Percentiles rank a stretch among this genome's conserved stretches.
phyloP scores from a whole-genome alignment of 23 tunicate genomes.

The Corella eumyota region DNA sequence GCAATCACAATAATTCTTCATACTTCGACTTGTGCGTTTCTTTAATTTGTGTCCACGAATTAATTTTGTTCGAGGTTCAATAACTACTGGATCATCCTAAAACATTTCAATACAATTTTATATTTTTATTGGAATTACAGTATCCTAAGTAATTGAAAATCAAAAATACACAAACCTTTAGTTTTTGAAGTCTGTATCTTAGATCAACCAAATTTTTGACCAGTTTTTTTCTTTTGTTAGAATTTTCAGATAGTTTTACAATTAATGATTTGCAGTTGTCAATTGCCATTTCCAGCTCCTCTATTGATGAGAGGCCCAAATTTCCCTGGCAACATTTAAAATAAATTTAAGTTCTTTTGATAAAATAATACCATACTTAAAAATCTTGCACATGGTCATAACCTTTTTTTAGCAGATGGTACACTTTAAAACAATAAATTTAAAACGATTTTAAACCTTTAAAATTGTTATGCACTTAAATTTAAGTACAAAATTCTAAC shows the following conservation, averaged over 20 bases:
- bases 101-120: background rate
- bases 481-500: too few species aligned
- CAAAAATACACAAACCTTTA: slow-evolving; percentile 22
- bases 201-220: slow-evolving; percentile 59
- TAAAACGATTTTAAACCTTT: too few species aligned
- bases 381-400: too few species aligned
- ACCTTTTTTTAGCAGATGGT: too few species aligned
- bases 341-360: too few species aligned
- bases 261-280: slow-evolving; percentile 66
- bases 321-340: slow-evolving; percentile 20
- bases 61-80: slow-evolving; percentile 19
- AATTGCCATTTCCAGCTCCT: slow-evolving; percentile 61
- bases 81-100: slow-evolving; percentile 26
- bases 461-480: too few species aligned
- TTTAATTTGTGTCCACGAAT: slow-evolving; percentile 40
- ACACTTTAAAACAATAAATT: too few species aligned
- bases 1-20: slow-evolving; percentile 74
- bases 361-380: too few species aligned
- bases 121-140: background rate
- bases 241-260: slow-evolving; percentile 22
- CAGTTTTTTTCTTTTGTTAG: slow-evolving; percentile 36
- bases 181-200: slow-evolving; percentile 37
- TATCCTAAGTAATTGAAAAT: too few species aligned
- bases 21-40: slow-evolving; percentile 22
- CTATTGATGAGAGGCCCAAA: slow-evolving; percentile 41